These are phyloP conservation scores for Tipula unca DNA, from an alignment of 2,888 invertebrate genomes.

Conservation along the genomic window DNA sequence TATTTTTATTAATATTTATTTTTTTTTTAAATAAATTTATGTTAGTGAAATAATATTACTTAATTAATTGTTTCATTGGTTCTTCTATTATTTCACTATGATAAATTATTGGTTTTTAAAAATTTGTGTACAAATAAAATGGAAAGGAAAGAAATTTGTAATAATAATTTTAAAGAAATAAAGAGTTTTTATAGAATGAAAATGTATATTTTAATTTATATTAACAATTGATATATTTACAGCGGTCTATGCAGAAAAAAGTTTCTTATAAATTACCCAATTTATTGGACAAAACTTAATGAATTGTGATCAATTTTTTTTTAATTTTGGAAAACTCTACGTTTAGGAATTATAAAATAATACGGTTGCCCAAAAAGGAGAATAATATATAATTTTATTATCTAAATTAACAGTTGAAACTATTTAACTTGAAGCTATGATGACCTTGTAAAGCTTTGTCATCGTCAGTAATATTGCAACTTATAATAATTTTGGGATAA, in stretches of 20 bases:
- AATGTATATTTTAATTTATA: not conserved
- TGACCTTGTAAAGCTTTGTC: no score
- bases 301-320: no score
- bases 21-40: not conserved
- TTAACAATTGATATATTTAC: not conserved
- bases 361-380: no score
- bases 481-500: no score
- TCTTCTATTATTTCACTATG: not conserved
- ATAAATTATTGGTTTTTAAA: not conserved
- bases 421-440: no score
- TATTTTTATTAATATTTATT: not conserved
- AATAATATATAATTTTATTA: no score
- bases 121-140: constrained; percentile 2
- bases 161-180: not conserved
- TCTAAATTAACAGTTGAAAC: no score
- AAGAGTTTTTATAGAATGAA: not conserved
- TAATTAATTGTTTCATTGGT: not conserved
- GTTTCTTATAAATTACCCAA: no score
- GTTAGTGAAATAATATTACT: not conserved
- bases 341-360: no score
- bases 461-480: no score
- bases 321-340: no score
- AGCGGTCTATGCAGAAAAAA: not conserved
- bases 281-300: no score
- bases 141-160: not conserved